These are phyloP conservation scores for Melieria picta DNA, from an alignment of 2,888 invertebrate genomes.

Conservation along the genomic window DNA sequence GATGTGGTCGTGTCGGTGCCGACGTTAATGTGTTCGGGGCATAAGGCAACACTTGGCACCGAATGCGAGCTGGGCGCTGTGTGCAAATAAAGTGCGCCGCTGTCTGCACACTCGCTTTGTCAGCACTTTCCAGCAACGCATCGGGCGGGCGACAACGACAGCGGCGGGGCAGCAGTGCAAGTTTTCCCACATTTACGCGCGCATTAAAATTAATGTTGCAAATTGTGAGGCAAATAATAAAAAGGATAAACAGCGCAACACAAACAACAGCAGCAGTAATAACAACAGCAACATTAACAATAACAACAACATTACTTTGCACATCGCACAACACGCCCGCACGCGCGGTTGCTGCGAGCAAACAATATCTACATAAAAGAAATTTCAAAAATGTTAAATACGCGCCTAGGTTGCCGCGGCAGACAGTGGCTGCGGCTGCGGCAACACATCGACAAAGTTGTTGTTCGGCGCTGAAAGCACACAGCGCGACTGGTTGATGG, in stretches of 20 bases:
- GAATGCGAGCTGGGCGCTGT: too few relatives aligned
- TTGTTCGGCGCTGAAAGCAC: not conserved
- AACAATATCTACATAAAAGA: not conserved
- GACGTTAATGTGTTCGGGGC: too few relatives aligned
- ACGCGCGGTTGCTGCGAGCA: not conserved
- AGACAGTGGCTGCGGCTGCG: not conserved
- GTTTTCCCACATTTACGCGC: constrained; percentile 20
- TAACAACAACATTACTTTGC: not conserved
- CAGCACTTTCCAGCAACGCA: too few relatives aligned
- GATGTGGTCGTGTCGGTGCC: too few relatives aligned
- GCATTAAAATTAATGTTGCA: constrained; percentile 35
- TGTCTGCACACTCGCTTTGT: too few relatives aligned
- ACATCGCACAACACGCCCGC: not conserved
- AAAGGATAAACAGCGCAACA: constrained; percentile 24
- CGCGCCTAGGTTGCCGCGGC: constrained; percentile 1
- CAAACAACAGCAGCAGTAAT: constrained; percentile 10
- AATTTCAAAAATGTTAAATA: constrained; percentile 10
- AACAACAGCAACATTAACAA: constrained; percentile 1
- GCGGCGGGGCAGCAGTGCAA: not conserved
- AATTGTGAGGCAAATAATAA: constrained; percentile 31
- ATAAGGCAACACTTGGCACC: too few relatives aligned
- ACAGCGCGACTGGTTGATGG: not conserved
- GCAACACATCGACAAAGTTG: constrained; percentile 2
- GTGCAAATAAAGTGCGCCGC: too few relatives aligned
- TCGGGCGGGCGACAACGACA: too few relatives aligned